These are phyloP conservation scores for Apteryx mantelli DNA, from an alignment of 2,113 vertebrate species.

Conservation along the genomic window DNA sequence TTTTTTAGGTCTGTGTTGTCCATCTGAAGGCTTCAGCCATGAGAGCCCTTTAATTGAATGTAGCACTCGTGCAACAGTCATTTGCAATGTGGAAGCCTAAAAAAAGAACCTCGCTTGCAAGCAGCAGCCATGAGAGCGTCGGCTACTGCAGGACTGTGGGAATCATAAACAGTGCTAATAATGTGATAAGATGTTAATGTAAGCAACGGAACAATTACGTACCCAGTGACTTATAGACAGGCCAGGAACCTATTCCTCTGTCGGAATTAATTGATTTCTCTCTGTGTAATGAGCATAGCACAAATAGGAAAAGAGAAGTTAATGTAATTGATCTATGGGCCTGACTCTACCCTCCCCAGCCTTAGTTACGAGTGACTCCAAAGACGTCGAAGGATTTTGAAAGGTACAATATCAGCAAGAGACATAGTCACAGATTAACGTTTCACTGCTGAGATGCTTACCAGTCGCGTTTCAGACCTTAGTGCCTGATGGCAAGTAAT, in stretches of 20 bases:
- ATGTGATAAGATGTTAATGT: constrained; percentile 68
- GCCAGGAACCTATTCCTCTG: constrained; percentile 51
- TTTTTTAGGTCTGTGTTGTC: constrained; percentile 17
- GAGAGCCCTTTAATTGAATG: constrained; percentile 49
- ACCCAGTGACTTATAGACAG: constrained; percentile 54
- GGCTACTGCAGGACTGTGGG: constrained; percentile 7
- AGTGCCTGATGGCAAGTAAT: neutral
- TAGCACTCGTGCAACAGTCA: neutral
- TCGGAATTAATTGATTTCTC: constrained; percentile 72
- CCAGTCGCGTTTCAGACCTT: neutral
- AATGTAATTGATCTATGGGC: constrained; percentile 29
- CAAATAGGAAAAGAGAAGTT: constrained; percentile 8
- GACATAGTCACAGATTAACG: neutral
- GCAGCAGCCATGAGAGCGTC: constrained; percentile 18
- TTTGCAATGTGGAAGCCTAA: neutral
- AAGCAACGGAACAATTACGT: constrained; percentile 72
- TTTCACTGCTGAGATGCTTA: neutral
- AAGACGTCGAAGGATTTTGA: neutral
- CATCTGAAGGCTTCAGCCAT: neutral
- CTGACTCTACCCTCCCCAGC: neutral
- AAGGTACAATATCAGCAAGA: rapidly evolving
- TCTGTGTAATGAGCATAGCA: constrained; percentile 44
- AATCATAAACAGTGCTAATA: constrained; percentile 47
- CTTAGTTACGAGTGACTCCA: neutral
- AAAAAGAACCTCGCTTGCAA: neutral